Conservation (phyloP, 2,888 invertebrate genomes). For the Xanthorhoe designata region DNA sequence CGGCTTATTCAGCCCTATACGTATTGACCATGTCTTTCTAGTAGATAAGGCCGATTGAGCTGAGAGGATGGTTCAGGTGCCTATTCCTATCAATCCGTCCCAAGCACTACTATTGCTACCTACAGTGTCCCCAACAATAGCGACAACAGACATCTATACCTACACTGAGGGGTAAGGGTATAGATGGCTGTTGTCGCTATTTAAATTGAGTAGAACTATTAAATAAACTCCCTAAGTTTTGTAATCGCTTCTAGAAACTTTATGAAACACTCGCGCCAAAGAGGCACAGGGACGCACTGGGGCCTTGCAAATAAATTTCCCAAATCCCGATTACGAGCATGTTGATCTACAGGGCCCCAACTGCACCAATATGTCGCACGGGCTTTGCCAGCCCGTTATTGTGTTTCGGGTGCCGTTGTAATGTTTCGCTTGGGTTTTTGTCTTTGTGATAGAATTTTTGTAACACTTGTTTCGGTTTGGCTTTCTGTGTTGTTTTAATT, state of each 20-base stretch:
- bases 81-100: no score
- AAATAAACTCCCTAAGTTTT: not conserved
- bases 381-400: slow-evolving; percentile 56
- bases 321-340: slow-evolving; percentile 71
- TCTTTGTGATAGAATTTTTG: slow-evolving; percentile 14
- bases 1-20: no score
- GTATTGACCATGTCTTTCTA: no score
- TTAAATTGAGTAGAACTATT: not conserved
- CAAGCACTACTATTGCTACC: no score
- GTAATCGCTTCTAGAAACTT: slow-evolving; percentile 41
- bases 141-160: no score
- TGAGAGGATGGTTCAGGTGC: no score
- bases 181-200: no score
- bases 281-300: slow-evolving; percentile 53
- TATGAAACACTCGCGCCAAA: slow-evolving; percentile 34
- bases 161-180: no score
- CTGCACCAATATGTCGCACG: slow-evolving; percentile 74
- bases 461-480: not conserved
- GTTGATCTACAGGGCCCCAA: slow-evolving; percentile 72
- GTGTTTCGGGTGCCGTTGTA: slow-evolving; percentile 41
- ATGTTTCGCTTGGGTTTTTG: slow-evolving; percentile 23
- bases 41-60: no score
- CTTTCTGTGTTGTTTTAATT: not conserved
- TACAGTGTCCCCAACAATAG: no score
- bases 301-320: slow-evolving; percentile 71